Conservation (phyloP, 2,113 vertebrate species). For the Potamarius usumacintae region DNA sequence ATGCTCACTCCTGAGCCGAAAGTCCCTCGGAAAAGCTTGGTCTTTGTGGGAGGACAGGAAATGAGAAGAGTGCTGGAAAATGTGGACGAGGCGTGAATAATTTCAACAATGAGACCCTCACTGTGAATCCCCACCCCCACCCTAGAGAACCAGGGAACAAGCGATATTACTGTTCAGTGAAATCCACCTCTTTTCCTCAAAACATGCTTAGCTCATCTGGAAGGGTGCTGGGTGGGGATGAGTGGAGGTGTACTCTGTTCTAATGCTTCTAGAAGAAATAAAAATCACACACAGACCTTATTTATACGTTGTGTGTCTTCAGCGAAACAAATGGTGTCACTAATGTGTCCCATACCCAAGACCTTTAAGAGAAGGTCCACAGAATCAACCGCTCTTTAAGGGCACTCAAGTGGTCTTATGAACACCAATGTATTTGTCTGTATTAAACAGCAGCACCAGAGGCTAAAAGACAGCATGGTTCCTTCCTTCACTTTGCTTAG, state of each 20-base stretch:
- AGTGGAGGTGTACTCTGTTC: conserved; percentile 30
- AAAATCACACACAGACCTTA: neutral
- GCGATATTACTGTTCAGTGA: conserved; percentile 8
- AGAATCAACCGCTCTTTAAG: conserved; percentile 18
- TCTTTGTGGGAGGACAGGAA: conserved; percentile 43
- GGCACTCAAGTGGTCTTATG: conserved; percentile 25
- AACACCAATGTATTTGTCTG: conserved; percentile 16
- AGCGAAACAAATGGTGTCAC: conserved; percentile 23
- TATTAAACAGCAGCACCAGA: conserved; percentile 15
- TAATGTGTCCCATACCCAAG: conserved; percentile 26
- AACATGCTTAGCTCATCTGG: conserved; percentile 34
- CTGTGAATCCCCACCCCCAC: conserved; percentile 20
- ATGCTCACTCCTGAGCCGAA: conserved; percentile 36
- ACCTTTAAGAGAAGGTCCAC: conserved; percentile 13
- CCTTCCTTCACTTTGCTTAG: conserved; percentile 10
- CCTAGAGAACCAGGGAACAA: conserved; percentile 6
- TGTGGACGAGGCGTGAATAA: conserved; percentile 42
- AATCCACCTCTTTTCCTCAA: conserved; percentile 28
- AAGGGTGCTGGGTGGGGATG: conserved; percentile 17
- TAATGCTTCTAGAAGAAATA: neutral
- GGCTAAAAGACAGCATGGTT: conserved; percentile 27
- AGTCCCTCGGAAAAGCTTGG: conserved; percentile 40
- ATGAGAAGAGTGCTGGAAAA: conserved; percentile 45
- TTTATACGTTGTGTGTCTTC: neutral
- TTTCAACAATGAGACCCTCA: conserved; percentile 50